Base-by-base conservation (phyloP, 1,140 invertebrate genomes). In the Heliconius congener region DNA sequence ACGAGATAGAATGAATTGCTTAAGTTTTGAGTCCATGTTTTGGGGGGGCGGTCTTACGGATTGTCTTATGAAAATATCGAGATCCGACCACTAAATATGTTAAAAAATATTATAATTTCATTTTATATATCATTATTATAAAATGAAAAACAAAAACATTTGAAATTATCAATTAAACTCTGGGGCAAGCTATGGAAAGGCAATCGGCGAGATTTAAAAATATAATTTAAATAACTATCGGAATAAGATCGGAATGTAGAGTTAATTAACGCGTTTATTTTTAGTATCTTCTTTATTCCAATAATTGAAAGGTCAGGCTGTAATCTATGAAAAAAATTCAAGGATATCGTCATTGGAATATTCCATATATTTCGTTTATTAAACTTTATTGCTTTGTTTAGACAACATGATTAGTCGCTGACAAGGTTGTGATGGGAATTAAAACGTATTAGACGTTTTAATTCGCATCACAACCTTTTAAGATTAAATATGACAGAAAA, bases 1-100 rank as follows among this genome's bases (percentile, higher is more conserved):
- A 71, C 76, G 70, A 77, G 60, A 72, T 39, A 55, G 46, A 23
- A 75, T 27, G 23, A 75, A 75, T 77, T 77, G 42, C 76, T 52
- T 5, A 77, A 72, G 66, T 52, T 50, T 71, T 71, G 16, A 71
- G 8, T 46, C 16, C 5, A 27, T 19, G 19, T 71, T 1, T 30
- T 2, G 30, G 37, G 70, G 18, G 18, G 19, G 50, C 3, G 11
- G n/a, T 6, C 3, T 66, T 11, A 66, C 23, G 23, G 27, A 66
- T 66, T 66, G 13, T 27, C 5, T 27, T 66, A 30, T 66, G 1
- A 66, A 30, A 23, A 16, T 30, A 66, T 13, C 1, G 3, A 60
- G 8, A 0, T 60, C 8, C 3, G n/a, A 23, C n/a, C 1, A 23
- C 19, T 13, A 23, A 23, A 60, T 9, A 23, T 60, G 23, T 23